A percentile compares a stretch with the other conserved stretches of the same genome.
These are phyloP conservation scores for Aegypius monachus DNA, from an alignment of 2,113 vertebrate genomes.

Conservation along the genomic window DNA sequence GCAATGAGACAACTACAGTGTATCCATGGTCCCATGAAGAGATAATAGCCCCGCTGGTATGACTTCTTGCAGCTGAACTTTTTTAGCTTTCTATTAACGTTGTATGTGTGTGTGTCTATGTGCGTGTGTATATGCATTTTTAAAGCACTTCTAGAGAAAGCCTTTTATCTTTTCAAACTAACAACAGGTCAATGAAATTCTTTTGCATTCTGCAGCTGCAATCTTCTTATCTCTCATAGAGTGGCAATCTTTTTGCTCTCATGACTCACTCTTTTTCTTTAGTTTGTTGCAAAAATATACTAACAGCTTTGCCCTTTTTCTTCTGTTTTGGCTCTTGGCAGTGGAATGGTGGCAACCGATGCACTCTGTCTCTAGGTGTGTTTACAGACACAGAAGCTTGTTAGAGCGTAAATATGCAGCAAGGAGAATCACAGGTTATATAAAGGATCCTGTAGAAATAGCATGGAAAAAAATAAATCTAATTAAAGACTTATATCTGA, in stretches of 20 bases:
- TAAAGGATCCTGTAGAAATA: neutral
- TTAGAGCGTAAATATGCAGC: neutral
- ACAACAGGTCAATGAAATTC: neutral
- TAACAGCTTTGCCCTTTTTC: neutral
- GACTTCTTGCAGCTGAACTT: neutral
- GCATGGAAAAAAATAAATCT: neutral
- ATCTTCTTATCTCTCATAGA: neutral
- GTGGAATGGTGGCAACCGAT: neutral
- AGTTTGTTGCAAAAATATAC: neutral
- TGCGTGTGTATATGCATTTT: neutral
- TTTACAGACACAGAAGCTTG: neutral
- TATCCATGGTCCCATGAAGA: neutral
- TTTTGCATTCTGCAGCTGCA: neutral
- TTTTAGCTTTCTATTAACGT: neutral
- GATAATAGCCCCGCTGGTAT: neutral
- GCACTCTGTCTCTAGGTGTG: neutral
- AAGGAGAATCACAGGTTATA: neutral
- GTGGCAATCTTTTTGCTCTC: neutral
- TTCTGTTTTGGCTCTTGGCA: neutral
- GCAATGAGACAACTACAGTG: neutral
- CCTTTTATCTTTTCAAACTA: neutral
- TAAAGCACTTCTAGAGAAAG: neutral
- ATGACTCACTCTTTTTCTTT: neutral
- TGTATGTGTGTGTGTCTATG: rapidly evolving
- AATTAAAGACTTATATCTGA: slow-evolving; percentile 32